phyloP scores from a whole-genome alignment of 2,113 vertebrate genomes.

The Cyprinodon brontotheroides region DNA sequence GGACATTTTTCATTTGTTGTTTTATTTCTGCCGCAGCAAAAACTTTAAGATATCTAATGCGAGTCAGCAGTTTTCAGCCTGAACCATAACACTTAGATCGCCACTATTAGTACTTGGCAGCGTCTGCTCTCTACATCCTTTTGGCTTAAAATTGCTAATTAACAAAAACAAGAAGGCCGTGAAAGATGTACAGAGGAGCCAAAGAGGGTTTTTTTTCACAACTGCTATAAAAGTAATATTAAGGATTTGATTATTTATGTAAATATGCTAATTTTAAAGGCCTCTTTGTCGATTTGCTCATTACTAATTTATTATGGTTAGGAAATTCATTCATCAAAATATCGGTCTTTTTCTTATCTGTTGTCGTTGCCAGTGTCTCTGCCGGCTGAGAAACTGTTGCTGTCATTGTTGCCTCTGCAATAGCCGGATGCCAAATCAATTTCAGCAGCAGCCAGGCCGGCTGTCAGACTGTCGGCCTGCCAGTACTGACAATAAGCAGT shows the following conservation, averaged over 20 bases:
- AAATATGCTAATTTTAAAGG: background rate
- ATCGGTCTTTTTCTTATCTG: background rate
- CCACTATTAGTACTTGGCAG: conserved; percentile 16
- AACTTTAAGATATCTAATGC: background rate
- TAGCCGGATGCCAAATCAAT: conserved; percentile 52
- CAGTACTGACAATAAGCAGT: conserved; percentile 50
- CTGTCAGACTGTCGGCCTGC: conserved; percentile 27
- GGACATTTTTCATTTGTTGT: background rate
- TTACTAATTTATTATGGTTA: background rate
- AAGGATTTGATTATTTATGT: background rate
- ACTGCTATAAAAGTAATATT: background rate
- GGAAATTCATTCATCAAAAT: background rate
- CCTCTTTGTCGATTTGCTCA: background rate
- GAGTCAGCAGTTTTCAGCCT: background rate
- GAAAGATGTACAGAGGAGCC: background rate
- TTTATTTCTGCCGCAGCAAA: background rate
- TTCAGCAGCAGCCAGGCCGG: conserved; percentile 44
- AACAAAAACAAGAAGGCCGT: conserved; percentile 9
- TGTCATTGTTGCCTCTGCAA: conserved; percentile 11
- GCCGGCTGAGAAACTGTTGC: conserved; percentile 20
- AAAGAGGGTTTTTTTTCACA: background rate
- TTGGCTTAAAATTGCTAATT: conserved; percentile 8
- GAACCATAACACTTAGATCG: background rate
- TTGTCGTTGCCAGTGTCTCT: conserved; percentile 19
- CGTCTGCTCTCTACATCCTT: conserved; percentile 7